Conservation (phyloP, 2,888 invertebrate genomes). For the Drosophila suboccidentalis region DNA sequence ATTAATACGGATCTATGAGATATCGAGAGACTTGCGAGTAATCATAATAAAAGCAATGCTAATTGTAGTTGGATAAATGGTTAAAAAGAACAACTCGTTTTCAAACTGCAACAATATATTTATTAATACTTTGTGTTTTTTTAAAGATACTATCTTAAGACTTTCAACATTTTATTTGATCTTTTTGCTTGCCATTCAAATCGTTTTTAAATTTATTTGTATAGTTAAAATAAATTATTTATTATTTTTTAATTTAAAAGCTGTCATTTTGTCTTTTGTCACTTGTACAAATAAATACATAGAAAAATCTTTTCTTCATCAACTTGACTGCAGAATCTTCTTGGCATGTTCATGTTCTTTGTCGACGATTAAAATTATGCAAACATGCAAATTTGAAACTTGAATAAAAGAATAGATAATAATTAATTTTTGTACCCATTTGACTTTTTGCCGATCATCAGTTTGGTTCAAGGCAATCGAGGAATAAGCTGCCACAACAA, state of each 20-base stretch:
- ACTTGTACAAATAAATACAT: not conserved
- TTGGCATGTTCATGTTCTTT: constrained; percentile 9
- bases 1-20: not conserved
- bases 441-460: constrained; percentile 36
- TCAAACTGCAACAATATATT: not conserved
- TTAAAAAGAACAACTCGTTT: constrained; percentile 1
- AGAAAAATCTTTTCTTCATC: not conserved
- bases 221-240: not conserved
- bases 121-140: not conserved
- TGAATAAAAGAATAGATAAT: constrained; percentile 29
- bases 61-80: constrained; percentile 6
- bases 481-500: constrained; percentile 28
- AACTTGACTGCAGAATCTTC: not conserved
- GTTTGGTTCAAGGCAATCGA: constrained; percentile 67
- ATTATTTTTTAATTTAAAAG: not conserved
- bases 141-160: not conserved
- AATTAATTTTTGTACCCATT: constrained; percentile 36
- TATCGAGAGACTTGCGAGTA: not conserved
- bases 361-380: constrained; percentile 22
- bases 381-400: constrained; percentile 21
- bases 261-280: not conserved
- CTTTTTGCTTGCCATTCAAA: not conserved
- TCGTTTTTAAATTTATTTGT: not conserved
- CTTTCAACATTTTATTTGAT: not conserved
- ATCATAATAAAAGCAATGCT: constrained; percentile 13